Conservation (phyloP, 2,113 vertebrate species). For the Catagonus wagneri region DNA sequence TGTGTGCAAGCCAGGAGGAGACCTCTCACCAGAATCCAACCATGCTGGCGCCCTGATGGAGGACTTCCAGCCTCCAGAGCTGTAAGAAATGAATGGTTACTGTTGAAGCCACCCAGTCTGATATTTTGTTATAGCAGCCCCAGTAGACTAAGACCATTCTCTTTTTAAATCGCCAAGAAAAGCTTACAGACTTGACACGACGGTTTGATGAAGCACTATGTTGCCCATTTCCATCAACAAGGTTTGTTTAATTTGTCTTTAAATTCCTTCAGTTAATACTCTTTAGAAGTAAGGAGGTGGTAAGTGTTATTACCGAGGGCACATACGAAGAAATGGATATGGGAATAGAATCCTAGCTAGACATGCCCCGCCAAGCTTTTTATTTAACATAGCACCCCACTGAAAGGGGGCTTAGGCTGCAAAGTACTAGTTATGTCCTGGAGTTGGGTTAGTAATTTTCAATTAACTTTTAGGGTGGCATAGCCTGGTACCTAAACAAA, state of each 20-base stretch:
- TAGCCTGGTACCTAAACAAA: conserved; percentile 50
- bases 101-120: not conserved
- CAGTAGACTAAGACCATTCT: not conserved
- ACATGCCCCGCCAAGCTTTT: not conserved
- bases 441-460: conserved; percentile 59
- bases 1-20: not conserved
- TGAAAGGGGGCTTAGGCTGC: conserved; percentile 16
- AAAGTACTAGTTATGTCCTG: conserved; percentile 44
- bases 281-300: conserved; percentile 17
- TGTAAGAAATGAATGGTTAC: not conserved
- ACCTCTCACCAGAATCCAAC: not conserved
- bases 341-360: conserved; percentile 12
- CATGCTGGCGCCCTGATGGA: too few species aligned
- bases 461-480: conserved; percentile 62
- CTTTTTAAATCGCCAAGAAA: not conserved
- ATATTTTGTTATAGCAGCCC: not conserved
- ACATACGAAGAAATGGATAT: conserved; percentile 38
- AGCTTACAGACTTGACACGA: not conserved
- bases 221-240: not conserved
- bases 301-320: conserved; percentile 48
- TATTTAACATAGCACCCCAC: conserved; percentile 45
- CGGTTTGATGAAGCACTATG: not conserved
- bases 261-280: conserved; percentile 42
- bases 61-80: not conserved
- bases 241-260: conserved; percentile 45